Percentiles rank a stretch among this genome's conserved stretches.
Conservation (phyloP, 2,797 vertebrate species). For the Cheirogaleus major region DNA sequence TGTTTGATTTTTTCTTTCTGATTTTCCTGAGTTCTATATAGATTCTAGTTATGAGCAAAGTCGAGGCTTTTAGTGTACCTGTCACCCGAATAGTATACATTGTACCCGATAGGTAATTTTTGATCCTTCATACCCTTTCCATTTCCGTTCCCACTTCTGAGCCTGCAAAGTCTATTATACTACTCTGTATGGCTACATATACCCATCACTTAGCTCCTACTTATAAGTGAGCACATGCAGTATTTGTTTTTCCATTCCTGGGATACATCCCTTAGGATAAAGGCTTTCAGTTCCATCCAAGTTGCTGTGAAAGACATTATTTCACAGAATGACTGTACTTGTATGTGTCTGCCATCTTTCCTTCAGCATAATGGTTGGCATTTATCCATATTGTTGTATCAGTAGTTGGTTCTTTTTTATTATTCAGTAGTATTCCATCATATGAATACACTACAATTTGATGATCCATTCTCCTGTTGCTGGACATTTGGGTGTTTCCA, state of each 20-base stretch:
- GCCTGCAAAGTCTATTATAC: not conserved
- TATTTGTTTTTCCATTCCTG: not conserved
- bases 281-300: not conserved
- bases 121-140: not conserved
- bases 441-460: not conserved
- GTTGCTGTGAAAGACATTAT: not conserved
- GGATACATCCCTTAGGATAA: not conserved
- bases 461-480: not conserved
- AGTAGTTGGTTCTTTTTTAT: slow-evolving; percentile 26
- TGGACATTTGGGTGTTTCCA: slow-evolving; percentile 28
- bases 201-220: not conserved
- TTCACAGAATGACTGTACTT: not conserved
- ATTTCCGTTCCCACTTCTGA: not conserved
- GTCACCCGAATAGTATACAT: not conserved
- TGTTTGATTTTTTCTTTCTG: too few species aligned
- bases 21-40: too few species aligned
- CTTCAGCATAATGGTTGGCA: not conserved
- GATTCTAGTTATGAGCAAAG: too few species aligned
- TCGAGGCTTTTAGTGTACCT: not conserved
- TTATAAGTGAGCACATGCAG: not conserved
- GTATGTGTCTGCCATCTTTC: not conserved
- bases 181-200: not conserved
- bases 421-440: not conserved
- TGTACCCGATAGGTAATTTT: not conserved
- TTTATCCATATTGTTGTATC: not conserved